Percentiles rank a stretch among this genome's conserved stretches.
Conservation (phyloP, 1,140 invertebrate genomes). For the Saccostrea echinata region DNA sequence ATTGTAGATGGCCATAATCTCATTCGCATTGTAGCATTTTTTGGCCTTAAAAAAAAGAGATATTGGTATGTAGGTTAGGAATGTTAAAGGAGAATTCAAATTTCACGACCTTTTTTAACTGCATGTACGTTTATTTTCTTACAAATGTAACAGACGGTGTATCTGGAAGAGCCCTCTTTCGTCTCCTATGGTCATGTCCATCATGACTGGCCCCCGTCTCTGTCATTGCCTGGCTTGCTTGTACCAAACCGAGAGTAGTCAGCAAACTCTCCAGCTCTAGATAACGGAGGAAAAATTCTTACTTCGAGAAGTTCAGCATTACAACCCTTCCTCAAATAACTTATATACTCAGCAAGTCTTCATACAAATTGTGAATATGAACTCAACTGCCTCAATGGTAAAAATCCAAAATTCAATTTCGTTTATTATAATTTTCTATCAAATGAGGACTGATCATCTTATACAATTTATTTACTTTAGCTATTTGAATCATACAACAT, state of each 20-base stretch:
- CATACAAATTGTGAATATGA: no score
- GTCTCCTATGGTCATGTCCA: constrained; percentile 1
- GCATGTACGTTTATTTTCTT: neutral
- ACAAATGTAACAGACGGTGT: neutral
- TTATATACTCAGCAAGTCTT: no score
- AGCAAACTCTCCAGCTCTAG: neutral
- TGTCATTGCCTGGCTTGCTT: neutral
- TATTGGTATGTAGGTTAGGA: neutral
- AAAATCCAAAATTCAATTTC: no score
- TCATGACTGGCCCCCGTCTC: neutral
- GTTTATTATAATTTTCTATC: no score
- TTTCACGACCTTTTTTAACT: no score
- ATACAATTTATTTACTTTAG: no score
- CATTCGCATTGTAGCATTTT: constrained; percentile 53
- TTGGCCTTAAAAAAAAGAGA: neutral
- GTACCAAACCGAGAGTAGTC: constrained; percentile 14
- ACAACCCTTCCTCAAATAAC: no score
- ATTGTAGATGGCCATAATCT: constrained; percentile 58
- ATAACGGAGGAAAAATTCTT: neutral
- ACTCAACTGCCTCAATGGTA: no score
- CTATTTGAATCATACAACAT: no score
- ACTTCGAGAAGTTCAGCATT: no score
- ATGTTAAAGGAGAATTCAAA: neutral
- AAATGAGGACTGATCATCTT: no score
- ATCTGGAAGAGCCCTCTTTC: neutral